Percentiles rank a stretch among this genome's conserved stretches.
These are phyloP conservation scores for Acipenser oxyrinchus DNA, from an alignment of 2,797 vertebrate genomes.

Conservation along the genomic window DNA sequence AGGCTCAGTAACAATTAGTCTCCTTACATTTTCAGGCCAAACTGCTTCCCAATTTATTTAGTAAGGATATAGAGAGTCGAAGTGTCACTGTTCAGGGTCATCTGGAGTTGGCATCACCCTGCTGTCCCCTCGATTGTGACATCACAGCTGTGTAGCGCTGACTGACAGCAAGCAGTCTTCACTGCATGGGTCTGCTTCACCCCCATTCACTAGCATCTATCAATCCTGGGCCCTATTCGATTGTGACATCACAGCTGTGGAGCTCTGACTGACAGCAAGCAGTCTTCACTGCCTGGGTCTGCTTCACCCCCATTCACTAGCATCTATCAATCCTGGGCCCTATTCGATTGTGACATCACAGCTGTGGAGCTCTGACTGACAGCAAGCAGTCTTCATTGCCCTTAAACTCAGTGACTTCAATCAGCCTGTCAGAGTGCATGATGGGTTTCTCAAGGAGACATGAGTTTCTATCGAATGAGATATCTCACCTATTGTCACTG, in stretches of 20 bases:
- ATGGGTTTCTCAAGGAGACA: background rate
- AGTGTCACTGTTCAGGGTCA: background rate
- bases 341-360: constrained; percentile 1
- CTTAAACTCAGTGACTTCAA: background rate
- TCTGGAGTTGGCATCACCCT: background rate
- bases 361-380: background rate
- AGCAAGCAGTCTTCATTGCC: constrained; percentile 2
- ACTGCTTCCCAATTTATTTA: constrained; percentile 2
- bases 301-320: background rate
- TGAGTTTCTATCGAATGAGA: constrained; percentile 3
- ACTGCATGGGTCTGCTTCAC: constrained; percentile 3
- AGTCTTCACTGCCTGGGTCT: constrained; percentile 6
- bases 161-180: background rate
- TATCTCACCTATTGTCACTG: background rate
- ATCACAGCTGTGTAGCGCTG: background rate
- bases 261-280: background rate
- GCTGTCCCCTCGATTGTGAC: background rate
- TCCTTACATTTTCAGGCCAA: constrained; percentile 6
- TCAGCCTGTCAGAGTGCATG: background rate
- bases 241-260: background rate
- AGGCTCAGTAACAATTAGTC: constrained; percentile 2
- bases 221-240: background rate
- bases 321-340: constrained; percentile 1
- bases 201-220: constrained; percentile 4
- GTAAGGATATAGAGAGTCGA: background rate